Conservation (phyloP, 2,888 invertebrate genomes). For the Caenorhabditis auriculariae region DNA sequence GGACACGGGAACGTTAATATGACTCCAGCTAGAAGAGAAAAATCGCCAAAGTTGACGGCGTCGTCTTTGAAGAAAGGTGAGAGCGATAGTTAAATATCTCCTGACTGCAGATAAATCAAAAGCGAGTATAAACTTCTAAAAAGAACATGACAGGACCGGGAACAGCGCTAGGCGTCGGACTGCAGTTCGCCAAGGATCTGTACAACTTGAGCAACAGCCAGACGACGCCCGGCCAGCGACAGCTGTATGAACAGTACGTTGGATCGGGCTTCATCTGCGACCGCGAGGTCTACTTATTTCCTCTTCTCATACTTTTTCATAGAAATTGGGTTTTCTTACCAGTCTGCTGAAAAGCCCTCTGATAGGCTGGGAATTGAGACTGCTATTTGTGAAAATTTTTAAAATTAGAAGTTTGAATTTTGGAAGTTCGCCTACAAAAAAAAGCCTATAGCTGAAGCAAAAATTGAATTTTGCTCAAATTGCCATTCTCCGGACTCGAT, state of each 20-base stretch:
- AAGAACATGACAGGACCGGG: too few species aligned
- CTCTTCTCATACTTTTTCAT: not conserved
- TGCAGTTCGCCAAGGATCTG: slow-evolving; percentile 38
- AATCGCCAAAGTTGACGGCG: not conserved
- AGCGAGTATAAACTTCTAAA: too few species aligned
- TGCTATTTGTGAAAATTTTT: too few species aligned
- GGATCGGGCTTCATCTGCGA: slow-evolving; percentile 23
- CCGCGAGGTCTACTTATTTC: slow-evolving; percentile 1
- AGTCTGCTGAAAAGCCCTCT: too few species aligned
- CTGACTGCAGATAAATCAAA: not conserved
- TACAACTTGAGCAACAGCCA: slow-evolving; percentile 34
- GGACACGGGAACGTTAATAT: slow-evolving; percentile 9
- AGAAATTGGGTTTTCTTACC: not conserved
- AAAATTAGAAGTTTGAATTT: too few species aligned
- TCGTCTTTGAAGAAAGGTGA: not conserved
- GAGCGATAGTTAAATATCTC: not conserved
- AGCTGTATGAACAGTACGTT: slow-evolving; percentile 31
- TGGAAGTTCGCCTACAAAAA: too few species aligned
- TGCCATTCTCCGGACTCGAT: too few species aligned
- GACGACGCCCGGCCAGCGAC: slow-evolving; percentile 13
- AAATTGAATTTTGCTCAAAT: too few species aligned
- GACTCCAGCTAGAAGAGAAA: not conserved
- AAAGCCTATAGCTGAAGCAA: too few species aligned
- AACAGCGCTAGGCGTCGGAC: slow-evolving; percentile 26
- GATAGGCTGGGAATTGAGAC: too few species aligned